Base-by-base conservation (phyloP, 2,888 invertebrate species). In the Patella pellucida region DNA sequence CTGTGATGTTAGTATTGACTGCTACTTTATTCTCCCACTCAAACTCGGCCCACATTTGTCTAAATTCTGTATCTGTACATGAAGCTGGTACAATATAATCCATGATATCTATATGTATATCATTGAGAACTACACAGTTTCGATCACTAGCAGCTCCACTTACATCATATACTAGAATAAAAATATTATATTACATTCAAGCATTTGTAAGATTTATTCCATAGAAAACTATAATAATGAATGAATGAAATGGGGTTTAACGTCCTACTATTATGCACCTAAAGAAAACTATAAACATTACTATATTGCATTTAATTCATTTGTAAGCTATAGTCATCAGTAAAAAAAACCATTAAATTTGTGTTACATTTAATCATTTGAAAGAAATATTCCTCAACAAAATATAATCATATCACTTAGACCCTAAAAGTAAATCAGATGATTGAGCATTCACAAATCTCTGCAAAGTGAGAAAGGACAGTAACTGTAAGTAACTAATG, bases 1-100 rank as follows among this genome's bases (percentile, higher is more conserved):
- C 98, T 0, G 95, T 95, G 82, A 99, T 94, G 78, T 91, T 91
- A 3, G 99, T 99, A 91, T 97, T 97, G 2, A 99, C 98, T 0
- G 97, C 95, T 68, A 96, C 94, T 92, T 99, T 99, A 92, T 99
- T 99, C 93, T 99, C 99, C 99, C 99, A 99, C 92, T 99, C 99
- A 92, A 99, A 99, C 93, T 99, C 99, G 3, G 98, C 97, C 99
- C 99, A 99, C 99, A 99, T 99, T 92, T 96, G 95, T 9, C 99
- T 92, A 93, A 99, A 99, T 92, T 99, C 99, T 0, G 95, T 94
- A 91, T 99, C 99, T 73, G 95, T 96, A 91, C 99, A 99, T 67
- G 93, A 92, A 19, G 97, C 97, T 27, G 98, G 98, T 78, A 89
- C 91, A 82, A 88, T 92, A 90, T 88, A 98, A 93, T 99, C 99